Conservation (phyloP, 1,140 invertebrate genomes). For the Oscheius sp. region DNA sequence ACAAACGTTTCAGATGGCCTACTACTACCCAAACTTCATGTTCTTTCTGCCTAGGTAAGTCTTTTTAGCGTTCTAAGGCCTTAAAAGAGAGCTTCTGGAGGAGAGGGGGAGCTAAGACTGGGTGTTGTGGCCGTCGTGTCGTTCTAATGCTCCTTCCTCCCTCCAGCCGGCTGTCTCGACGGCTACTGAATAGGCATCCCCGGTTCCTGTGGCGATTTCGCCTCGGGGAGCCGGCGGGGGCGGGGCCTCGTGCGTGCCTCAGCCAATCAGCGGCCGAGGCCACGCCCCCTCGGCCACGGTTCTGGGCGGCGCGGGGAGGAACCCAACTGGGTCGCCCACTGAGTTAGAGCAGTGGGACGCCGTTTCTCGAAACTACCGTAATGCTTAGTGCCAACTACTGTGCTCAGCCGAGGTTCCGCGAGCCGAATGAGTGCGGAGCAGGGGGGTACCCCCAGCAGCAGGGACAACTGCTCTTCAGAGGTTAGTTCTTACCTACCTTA, state of each 20-base stretch:
- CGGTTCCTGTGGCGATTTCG: not conserved
- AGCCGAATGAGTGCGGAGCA: not conserved
- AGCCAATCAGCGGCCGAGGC: not conserved
- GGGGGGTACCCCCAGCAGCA: not conserved
- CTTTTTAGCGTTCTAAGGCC: too few relatives aligned
- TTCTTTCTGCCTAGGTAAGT: not conserved
- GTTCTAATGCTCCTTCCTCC: not conserved
- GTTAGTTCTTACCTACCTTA: too few relatives aligned
- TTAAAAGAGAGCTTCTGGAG: not conserved
- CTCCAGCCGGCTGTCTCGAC: not conserved
- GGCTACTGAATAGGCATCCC: not conserved
- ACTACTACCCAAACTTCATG: not conserved
- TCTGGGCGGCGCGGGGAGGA: not conserved
- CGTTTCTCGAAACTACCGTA: conserved; percentile 7
- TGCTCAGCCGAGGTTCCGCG: not conserved
- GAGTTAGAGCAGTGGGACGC: not conserved
- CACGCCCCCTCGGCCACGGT: not conserved
- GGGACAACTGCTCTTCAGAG: not conserved
- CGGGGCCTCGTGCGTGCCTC: too few relatives aligned
- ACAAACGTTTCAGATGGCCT: not conserved
- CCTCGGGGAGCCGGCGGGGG: not conserved
- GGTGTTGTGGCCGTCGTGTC: not conserved
- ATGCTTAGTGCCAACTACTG: not conserved
- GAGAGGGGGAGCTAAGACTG: not conserved
- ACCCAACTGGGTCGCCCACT: conserved; percentile 1